phyloP scores from a whole-genome alignment of 2,888 invertebrate genomes.

The Amphipyra berbera region DNA sequence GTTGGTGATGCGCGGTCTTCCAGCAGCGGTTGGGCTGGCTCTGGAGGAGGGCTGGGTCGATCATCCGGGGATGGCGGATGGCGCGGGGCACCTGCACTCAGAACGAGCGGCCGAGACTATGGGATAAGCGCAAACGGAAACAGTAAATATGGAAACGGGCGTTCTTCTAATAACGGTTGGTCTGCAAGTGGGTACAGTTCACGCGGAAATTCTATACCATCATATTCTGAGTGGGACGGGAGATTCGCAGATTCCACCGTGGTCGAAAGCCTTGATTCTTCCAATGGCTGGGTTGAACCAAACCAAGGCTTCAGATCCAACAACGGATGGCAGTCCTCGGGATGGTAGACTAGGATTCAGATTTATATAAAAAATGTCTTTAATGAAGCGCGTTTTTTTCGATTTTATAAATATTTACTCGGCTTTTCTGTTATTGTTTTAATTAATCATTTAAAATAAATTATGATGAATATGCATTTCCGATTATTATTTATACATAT shows the following conservation, averaged over 20 bases:
- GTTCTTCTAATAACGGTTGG: slow-evolving; percentile 32
- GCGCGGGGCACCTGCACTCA: slow-evolving; percentile 13
- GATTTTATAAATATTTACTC: neutral
- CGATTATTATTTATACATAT: neutral
- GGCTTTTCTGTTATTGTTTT: slow-evolving; percentile 4
- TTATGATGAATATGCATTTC: neutral
- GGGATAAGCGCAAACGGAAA: slow-evolving; percentile 1
- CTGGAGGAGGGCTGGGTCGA: slow-evolving; percentile 31
- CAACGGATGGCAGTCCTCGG: slow-evolving; percentile 55
- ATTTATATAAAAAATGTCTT: neutral
- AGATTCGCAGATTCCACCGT: slow-evolving; percentile 32
- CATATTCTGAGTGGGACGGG: slow-evolving; percentile 35
- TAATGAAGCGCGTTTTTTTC: neutral
- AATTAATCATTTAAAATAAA: slow-evolving; percentile 18
- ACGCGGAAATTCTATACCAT: slow-evolving; percentile 14
- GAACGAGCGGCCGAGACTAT: slow-evolving; percentile 10
- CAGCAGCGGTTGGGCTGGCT: slow-evolving; percentile 43
- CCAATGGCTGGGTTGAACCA: slow-evolving; percentile 24
- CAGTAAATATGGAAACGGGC: neutral
- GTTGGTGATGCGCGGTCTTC: slow-evolving; percentile 47
- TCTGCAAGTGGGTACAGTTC: slow-evolving; percentile 18
- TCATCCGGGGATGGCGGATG: slow-evolving; percentile 26
- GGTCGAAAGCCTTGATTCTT: slow-evolving; percentile 16
- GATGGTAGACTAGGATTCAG: slow-evolving; percentile 31
- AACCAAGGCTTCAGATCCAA: slow-evolving; percentile 13